Evolutionary conservation across 2,888 invertebrate genomes (phyloP), one percentile per base, ranked within the genome.

Genomic region (Corythucha ciliata): DNA sequence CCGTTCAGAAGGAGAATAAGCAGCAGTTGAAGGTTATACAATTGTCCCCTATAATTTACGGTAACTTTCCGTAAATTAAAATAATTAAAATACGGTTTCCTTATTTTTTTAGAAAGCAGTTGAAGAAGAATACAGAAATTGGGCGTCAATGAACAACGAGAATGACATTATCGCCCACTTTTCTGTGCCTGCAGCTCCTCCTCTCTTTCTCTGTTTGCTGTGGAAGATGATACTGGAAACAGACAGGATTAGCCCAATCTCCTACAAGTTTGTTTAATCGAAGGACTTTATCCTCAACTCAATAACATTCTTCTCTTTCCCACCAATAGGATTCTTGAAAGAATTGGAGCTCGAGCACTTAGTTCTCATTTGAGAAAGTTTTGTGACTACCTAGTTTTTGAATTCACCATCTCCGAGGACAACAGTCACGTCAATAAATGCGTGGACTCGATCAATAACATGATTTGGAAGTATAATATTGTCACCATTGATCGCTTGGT

Each of bases 391-490:
- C 72, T 96, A 4, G 89, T 92, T 7, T 87, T 83, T 65, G 94
- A 96, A 68, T 91, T 94, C 65, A 85, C 86, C 1, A 89, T 85
- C 63, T 84, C 86, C 1, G 83, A 85, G 14, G 89, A 86, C 21
- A 88, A 60, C 27, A 83, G 85, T 55, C 87, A 89, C 64, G 89
- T 93, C 42, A 88, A 88, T 68, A 92, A 92, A 71, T 89, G 89
- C 64, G 89, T 93, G 2, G 94, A 94, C 65, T 90, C 92, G 0
- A 84, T 96, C 60, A 93, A 90, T 68, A 89, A 91, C 64, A 88
- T 96, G 79, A 91, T 96, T 57, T 96, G 96, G 94, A 92, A 93
- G 64, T 93, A 90, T 69, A 92, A 94, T 69, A 88, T 96, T 59
- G 86, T 96, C 46, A 90, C 94, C 29, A 87, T 96, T 57, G 96